Percentiles rank a stretch among this genome's conserved stretches.
Evolutionary conservation across 2,888 invertebrate genomes (phyloP).

Genomic region (Loripinus fragilis): DNA sequence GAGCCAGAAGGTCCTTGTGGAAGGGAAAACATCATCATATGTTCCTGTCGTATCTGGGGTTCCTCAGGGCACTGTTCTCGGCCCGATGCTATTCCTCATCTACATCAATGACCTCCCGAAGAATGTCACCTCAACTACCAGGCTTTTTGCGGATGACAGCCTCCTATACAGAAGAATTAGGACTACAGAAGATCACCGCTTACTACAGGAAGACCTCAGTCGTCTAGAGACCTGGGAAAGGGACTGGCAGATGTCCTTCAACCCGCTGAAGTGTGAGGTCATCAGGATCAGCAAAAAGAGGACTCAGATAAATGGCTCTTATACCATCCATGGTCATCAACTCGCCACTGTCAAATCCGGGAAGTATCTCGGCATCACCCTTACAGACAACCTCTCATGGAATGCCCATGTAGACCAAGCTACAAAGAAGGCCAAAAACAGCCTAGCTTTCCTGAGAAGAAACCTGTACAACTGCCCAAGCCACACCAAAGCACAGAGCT

Average conservation of each 20-base stretch:
- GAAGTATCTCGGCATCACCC: conserved; percentile 17
- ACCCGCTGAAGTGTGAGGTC: conserved; percentile 51
- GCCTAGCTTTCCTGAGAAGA: conserved; percentile 8
- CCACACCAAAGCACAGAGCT: conserved; percentile 3
- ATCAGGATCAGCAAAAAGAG: conserved; percentile 38
- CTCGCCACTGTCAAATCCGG: background rate
- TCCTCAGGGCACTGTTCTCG: conserved; percentile 55
- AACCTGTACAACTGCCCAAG: conserved; percentile 20
- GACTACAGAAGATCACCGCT: conserved; percentile 14
- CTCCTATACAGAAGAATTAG: conserved; percentile 43
- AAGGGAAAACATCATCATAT: conserved; percentile 32
- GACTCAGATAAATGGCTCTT: conserved; percentile 11
- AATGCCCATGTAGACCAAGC: background rate
- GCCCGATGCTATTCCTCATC: conserved; percentile 55
- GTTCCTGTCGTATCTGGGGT: conserved; percentile 53
- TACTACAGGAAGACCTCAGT: conserved; percentile 51
- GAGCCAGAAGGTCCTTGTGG: conserved; percentile 38
- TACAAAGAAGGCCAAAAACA: conserved; percentile 12
- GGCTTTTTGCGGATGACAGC: conserved; percentile 60
- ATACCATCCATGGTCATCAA: conserved; percentile 11
- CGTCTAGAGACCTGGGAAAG: conserved; percentile 37
- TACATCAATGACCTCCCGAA: conserved; percentile 62
- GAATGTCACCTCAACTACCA: conserved; percentile 21
- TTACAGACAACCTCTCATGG: conserved; percentile 1
- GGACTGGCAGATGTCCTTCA: conserved; percentile 49